A percentile compares a stretch with the other conserved stretches of the same genome.
Conservation (phyloP, 2,113 vertebrate species). For the Toxotes jaculatrix region DNA sequence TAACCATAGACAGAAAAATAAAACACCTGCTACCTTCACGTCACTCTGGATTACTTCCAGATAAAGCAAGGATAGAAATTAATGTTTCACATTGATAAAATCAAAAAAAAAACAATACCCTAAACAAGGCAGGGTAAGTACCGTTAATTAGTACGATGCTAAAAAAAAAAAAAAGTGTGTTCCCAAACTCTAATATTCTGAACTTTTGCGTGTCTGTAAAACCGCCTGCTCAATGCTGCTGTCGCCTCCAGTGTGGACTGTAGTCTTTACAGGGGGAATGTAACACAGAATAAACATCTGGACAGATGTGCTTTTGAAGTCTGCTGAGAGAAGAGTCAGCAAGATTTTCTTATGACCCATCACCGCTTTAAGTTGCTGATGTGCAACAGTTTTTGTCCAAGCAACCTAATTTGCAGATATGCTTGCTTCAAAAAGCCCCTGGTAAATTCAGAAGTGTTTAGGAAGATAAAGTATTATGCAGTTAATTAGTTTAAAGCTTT, state of each 20-base stretch:
- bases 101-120: slow-evolving; percentile 26
- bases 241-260: slow-evolving; percentile 38
- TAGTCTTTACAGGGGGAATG: slow-evolving; percentile 55
- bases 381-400: slow-evolving; percentile 10
- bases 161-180: slow-evolving; percentile 41
- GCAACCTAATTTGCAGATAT: slow-evolving; percentile 11
- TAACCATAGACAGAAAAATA: slow-evolving; percentile 73
- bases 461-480: slow-evolving; percentile 37
- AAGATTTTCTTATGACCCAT: background rate
- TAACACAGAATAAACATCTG: slow-evolving; percentile 30
- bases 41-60: slow-evolving; percentile 60
- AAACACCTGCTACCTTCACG: slow-evolving; percentile 84
- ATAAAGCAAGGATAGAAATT: slow-evolving; percentile 42
- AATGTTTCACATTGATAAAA: slow-evolving; percentile 66
- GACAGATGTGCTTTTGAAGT: slow-evolving; percentile 1
- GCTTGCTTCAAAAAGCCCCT: background rate
- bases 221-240: slow-evolving; percentile 16
- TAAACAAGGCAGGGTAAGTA: slow-evolving; percentile 68
- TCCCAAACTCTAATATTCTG: slow-evolving; percentile 35
- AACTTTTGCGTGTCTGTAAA: slow-evolving; percentile 1
- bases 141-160: slow-evolving; percentile 60
- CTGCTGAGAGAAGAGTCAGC: background rate
- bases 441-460: background rate
- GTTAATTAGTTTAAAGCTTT: slow-evolving; percentile 16
- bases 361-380: background rate